Base-by-base conservation (phyloP, 2,113 vertebrate genomes). In the Phodopus roborovskii region DNA sequence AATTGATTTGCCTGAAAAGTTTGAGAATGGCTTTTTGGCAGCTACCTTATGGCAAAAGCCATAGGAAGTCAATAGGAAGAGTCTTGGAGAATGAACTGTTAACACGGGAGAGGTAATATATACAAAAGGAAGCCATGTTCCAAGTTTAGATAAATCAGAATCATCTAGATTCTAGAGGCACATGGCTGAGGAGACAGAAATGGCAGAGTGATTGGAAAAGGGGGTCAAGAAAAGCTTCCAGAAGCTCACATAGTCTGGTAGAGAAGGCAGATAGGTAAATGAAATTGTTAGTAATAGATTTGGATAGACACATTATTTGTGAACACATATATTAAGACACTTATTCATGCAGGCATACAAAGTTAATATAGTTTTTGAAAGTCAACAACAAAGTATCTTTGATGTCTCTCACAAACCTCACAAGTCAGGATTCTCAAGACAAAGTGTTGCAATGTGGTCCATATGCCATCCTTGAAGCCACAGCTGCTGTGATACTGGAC, bases 371-470 rank as follows among this genome's bases (percentile, higher is more conserved):
- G 39, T 64, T 45, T 53, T 53, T 90, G 28, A 71, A 13, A 60
- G 71, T 88, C 36, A 71, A 92, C 45, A 92, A 66, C 50, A 90
- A 92, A 82, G 45, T 28, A 58, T 88, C 75, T 81, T 78, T 60
- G 71, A 33, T 87, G 48, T 93, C 64, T 74, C 39, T 73, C 68
- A 75, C 12, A n/a, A 92, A 56, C 48, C 71, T 88, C 74, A 42
- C 50, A 84, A 84, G 82, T 78, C 53, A 79, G 91, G 74, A 75
- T 94, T 88, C 12, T 28, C 58, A 79, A 39, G 30, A 28, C 2
- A 66, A 88, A 95, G 30, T 50, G 58, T 22, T 94, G 88, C 96
- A 95, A 94, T 96, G 92, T 92, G 53, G 84, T 82, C 88, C 58
- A 93, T 60, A 90, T 58, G 74, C 33, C 13, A 26, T 16, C 53